These are phyloP conservation scores for Puffinus mauretanicus DNA, from an alignment of 2,113 vertebrate species.

Conservation along the genomic window DNA sequence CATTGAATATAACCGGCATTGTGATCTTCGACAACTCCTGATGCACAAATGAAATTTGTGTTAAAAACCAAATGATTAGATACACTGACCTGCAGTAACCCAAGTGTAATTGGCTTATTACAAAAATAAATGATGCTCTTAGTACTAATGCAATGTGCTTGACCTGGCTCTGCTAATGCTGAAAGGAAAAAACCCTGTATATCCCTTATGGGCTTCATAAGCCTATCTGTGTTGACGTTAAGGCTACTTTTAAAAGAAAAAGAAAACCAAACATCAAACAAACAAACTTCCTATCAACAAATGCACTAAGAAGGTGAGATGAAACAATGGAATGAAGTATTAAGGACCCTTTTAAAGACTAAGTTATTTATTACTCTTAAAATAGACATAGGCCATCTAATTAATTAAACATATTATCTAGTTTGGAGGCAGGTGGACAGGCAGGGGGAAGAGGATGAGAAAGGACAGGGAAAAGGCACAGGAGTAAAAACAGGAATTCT, in stretches of 20 bases:
- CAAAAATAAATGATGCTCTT: conserved; percentile 5
- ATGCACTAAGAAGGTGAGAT: neutral
- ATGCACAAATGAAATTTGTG: conserved; percentile 3
- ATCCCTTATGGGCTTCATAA: neutral
- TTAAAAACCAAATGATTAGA: neutral
- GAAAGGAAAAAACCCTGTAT: neutral
- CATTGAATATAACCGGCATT: conserved; percentile 97
- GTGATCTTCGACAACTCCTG: conserved; percentile 98
- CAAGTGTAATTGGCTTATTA: neutral
- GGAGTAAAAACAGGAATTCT: neutral
- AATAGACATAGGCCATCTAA: neutral
- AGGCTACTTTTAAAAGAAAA: neutral
- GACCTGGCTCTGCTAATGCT: neutral
- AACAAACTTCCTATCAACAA: neutral
- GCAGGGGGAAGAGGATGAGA: neutral
- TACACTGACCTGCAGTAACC: neutral
- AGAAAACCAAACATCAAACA: neutral
- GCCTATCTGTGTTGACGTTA: neutral
- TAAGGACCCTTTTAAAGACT: neutral
- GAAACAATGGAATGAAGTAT: neutral
- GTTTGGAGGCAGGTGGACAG: neutral
- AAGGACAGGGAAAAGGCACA: neutral
- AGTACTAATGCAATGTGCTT: neutral
- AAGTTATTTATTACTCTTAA: neutral
- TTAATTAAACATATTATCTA: neutral